Conservation (phyloP, 2,888 invertebrate genomes). For the Mythimna vitellina region DNA sequence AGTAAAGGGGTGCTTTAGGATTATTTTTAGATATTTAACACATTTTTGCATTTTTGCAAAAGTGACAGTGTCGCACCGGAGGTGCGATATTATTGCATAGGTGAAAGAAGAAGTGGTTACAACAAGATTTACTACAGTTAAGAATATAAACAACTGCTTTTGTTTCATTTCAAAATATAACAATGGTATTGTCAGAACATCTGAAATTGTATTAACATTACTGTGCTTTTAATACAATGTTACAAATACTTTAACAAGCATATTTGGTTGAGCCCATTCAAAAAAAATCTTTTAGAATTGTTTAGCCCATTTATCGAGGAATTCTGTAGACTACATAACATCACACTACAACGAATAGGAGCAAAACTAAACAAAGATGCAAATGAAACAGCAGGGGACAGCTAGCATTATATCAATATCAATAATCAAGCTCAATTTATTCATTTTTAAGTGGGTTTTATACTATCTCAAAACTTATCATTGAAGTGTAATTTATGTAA, state of each 20-base stretch:
- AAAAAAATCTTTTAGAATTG: no score
- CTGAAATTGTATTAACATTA: neutral
- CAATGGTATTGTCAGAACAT: neutral
- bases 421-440: constrained; percentile 16
- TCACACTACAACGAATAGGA: no score
- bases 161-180: neutral
- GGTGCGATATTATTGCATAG: neutral
- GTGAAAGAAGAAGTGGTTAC: neutral
- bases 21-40: no score
- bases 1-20: no score
- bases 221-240: neutral
- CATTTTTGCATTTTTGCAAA: no score
- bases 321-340: no score
- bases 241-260: neutral
- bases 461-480: constrained; percentile 43
- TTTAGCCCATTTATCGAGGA: no score
- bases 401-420: neutral
- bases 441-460: constrained; percentile 20
- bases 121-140: no score
- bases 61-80: no score
- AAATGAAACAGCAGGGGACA: no score
- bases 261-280: no score
- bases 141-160: neutral
- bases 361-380: no score
- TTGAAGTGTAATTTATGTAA: constrained; percentile 60